phyloP scores from a whole-genome alignment of 2,888 invertebrate genomes.

The Octonoba sinensis region DNA sequence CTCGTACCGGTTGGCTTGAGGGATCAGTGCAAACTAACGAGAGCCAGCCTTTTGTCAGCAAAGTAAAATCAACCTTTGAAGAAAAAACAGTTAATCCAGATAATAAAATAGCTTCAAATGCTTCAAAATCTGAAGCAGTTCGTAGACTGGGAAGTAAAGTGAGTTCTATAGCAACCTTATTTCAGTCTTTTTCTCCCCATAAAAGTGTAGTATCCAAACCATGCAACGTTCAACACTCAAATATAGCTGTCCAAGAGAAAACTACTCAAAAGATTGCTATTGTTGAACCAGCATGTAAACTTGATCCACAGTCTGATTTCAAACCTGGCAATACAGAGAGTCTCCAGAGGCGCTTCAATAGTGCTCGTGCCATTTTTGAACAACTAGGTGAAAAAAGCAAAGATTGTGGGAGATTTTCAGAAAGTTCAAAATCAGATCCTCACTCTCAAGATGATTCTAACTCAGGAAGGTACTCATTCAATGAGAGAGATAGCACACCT shows the following conservation, averaged over 20 bases:
- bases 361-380: constrained; percentile 90
- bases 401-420: constrained; percentile 18
- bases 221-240: constrained; percentile 17
- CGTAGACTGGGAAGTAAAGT: constrained; percentile 67
- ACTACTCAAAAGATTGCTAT: constrained; percentile 13
- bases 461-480: constrained; percentile 22
- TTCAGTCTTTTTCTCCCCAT: constrained; percentile 66
- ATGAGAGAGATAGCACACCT: constrained; percentile 35
- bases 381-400: constrained; percentile 77
- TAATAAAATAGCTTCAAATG: constrained; percentile 38
- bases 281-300: constrained; percentile 26
- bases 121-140: constrained; percentile 50
- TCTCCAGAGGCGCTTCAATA: constrained; percentile 74
- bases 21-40: constrained; percentile 51
- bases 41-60: constrained; percentile 62
- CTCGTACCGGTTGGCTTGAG: constrained; percentile 68
- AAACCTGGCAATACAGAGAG: constrained; percentile 47
- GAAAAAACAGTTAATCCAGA: constrained; percentile 51
- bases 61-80: constrained; percentile 63
- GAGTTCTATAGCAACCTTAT: constrained; percentile 67
- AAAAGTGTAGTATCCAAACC: constrained; percentile 40
- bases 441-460: constrained; percentile 19
- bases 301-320: constrained; percentile 20
- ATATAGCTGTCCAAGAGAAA: constrained; percentile 29
- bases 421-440: constrained; percentile 10